Evolutionary conservation across 2,797 vertebrate species (phyloP).

Genomic region (Helarctos malayanus): DNA sequence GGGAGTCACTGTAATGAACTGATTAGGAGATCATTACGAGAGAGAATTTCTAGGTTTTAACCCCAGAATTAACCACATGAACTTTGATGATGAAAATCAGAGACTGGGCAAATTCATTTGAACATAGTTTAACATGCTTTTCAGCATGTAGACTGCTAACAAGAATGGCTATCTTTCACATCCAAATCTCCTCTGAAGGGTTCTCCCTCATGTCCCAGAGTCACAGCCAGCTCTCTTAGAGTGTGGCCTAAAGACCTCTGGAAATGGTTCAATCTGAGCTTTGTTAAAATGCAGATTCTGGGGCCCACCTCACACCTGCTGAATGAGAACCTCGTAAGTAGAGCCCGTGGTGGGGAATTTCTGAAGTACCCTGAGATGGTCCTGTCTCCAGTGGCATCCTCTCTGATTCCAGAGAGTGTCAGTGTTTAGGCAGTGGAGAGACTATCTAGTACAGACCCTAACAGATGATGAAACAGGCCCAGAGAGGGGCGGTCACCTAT

Average conservation of each 20-base stretch:
- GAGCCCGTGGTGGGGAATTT: background rate
- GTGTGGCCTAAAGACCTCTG: background rate
- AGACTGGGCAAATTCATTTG: background rate
- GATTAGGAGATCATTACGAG: slow-evolving; percentile 57
- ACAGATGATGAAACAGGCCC: background rate
- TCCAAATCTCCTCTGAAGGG: background rate
- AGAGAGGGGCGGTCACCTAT: background rate
- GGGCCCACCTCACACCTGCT: background rate
- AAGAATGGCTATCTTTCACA: background rate
- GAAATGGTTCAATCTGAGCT: background rate
- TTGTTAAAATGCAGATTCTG: background rate
- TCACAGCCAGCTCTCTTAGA: background rate
- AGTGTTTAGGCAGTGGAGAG: background rate
- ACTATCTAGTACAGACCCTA: background rate
- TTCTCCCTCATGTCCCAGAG: background rate
- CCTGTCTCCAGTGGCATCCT: background rate
- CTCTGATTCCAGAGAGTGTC: background rate
- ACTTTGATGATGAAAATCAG: slow-evolving; percentile 36
- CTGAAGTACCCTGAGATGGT: background rate
- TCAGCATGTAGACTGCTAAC: background rate
- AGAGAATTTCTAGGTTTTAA: slow-evolving; percentile 31
- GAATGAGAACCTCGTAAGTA: background rate
- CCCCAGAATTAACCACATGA: slow-evolving; percentile 54
- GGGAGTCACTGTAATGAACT: slow-evolving; percentile 21
- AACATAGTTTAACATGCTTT: background rate